These are phyloP conservation scores for Nemoura dubitans DNA, from an alignment of 2,888 invertebrate species.

Conservation along the genomic window DNA sequence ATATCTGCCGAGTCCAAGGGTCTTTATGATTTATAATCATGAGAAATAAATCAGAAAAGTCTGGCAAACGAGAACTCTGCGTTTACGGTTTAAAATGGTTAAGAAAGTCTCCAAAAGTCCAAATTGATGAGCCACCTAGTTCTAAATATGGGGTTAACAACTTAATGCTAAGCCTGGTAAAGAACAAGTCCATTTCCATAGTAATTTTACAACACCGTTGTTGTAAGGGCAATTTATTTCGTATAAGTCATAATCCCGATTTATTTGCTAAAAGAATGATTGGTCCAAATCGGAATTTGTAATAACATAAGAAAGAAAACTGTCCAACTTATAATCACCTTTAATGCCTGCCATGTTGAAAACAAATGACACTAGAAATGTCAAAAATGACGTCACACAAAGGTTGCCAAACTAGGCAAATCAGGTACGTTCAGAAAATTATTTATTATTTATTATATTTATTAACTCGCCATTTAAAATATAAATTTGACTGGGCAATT, in stretches of 20 bases:
- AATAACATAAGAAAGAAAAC: not conserved
- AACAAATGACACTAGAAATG: constrained; percentile 33
- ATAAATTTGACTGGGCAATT: not conserved
- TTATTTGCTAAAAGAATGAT: not conserved
- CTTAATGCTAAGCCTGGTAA: constrained; percentile 17
- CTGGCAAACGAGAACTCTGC: no score
- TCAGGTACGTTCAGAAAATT: constrained; percentile 17
- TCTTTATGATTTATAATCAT: no score
- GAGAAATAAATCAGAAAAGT: no score
- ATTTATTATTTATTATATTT: not conserved
- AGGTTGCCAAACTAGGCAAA: constrained; percentile 13
- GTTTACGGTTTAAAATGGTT: no score
- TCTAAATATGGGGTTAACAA: constrained; percentile 17
- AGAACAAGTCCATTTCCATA: constrained; percentile 23
- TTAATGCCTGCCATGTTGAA: constrained; percentile 59
- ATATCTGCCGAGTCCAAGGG: no score
- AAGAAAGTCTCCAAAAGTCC: no score
- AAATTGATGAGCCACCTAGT: no score
- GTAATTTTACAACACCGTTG: no score
- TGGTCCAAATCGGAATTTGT: not conserved
- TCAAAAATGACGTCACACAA: not conserved
- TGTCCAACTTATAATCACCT: constrained; percentile 55
- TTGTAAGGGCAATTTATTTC: no score
- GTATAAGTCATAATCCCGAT: no score
- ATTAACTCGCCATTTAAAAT: not conserved